Evolutionary conservation across 2,888 invertebrate genomes (phyloP), one percentile per base, ranked within the genome.

Genomic region (Aphidius colemani): DNA sequence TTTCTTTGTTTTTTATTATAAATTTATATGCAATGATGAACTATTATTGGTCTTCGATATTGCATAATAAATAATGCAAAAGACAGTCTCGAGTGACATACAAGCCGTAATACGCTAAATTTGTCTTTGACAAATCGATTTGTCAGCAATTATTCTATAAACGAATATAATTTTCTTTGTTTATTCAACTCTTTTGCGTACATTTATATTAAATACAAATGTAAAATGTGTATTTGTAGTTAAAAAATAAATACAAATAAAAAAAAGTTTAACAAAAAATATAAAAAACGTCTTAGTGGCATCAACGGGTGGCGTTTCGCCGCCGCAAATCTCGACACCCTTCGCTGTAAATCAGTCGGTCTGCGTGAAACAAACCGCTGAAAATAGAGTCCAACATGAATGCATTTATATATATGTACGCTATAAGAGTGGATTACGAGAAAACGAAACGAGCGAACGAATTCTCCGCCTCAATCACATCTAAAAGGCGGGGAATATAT

Each of bases 241-340:
- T 18, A 18, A 18, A 18, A 18, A 18, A 18, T 1, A 18, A 18
- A 18, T 18, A 18, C 2, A 18, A 10, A 50, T 30, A 18, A 50
- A 30, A 30, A 43, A 11, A 43, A 9, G 51, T 18, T 18, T 18
- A 18, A 1, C 1, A 1, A 18, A 30, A 30, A 30, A 3, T 3
- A 5, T n/a, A 30, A 30, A 30, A 30, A 30, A 30, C 5, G 3
- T 30, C 30, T 41, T 43, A 10, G 41, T 49, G 10, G 30, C 49
- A 13, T 50, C 51, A 41, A 50, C 41, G 30, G 39, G 41, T 51
- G 11, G 43, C 13, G 43, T 18, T 61, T 61, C 53, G 44, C n/a
- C 39, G 61, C 61, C 51, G 53, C 61, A 61, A 61, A 61, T 61
- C 61, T 61, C 50, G n/a, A 61, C 61, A 61, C 61, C 61, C 61